Percentiles rank a stretch among this genome's conserved stretches.
phyloP scores from a whole-genome alignment of 2,113 vertebrate genomes.

The Cathartes aura region DNA sequence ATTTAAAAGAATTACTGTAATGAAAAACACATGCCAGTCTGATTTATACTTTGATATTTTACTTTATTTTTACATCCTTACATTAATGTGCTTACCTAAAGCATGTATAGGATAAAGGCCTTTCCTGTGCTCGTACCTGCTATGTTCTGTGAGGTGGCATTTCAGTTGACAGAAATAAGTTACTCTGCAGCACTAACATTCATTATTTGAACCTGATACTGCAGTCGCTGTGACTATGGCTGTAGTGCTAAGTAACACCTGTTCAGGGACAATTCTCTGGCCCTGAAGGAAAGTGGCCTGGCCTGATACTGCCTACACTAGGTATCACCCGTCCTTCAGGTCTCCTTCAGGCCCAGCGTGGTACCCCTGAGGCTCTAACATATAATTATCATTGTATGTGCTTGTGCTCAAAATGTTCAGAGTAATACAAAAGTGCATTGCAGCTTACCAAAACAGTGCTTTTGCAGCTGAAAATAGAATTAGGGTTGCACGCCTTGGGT shows the following conservation, averaged over 20 bases:
- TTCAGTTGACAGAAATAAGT: not conserved
- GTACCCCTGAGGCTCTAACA: not conserved
- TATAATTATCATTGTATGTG: fast-evolving
- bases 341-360: not conserved
- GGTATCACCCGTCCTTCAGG: not conserved
- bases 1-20: not conserved
- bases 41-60: not conserved
- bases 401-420: not conserved
- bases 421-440: not conserved
- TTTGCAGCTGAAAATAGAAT: not conserved
- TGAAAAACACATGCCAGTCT: not conserved
- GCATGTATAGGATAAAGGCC: not conserved
- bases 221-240: not conserved
- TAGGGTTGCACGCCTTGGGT: not conserved
- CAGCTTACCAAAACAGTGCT: not conserved
- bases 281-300: not conserved
- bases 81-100: not conserved
- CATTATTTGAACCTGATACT: not conserved
- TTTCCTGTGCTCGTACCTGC: not conserved
- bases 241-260: not conserved
- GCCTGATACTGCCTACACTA: not conserved
- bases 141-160: not conserved
- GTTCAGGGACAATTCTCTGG: not conserved
- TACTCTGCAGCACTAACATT: not conserved
- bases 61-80: not conserved